A percentile compares a stretch with the other conserved stretches of the same genome.
Evolutionary conservation across 92 coral and sea anemone species (phyloP).

Genomic region (Phenganax marumi): DNA sequence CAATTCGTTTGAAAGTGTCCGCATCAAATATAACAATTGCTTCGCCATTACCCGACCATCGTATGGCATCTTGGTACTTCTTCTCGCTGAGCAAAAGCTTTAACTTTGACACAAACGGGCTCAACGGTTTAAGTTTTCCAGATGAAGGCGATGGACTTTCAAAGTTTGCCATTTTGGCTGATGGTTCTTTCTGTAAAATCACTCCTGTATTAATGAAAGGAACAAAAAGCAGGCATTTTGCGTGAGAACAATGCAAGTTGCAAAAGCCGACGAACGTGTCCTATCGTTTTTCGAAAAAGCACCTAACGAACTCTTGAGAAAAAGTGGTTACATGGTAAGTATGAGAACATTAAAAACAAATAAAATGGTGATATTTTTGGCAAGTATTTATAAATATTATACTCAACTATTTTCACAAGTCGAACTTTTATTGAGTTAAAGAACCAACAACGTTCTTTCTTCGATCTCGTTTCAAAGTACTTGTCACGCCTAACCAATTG

Average conservation of each 20-base stretch:
- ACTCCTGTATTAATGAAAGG: not conserved
- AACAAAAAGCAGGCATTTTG: conserved; percentile 4
- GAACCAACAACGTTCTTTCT: too few relatives aligned
- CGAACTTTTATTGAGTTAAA: too few relatives aligned
- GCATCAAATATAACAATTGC: conserved; percentile 97
- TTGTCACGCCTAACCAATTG: too few relatives aligned
- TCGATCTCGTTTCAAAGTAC: too few relatives aligned
- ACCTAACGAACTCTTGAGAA: not conserved
- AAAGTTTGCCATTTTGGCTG: conserved; percentile 42
- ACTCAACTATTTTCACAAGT: too few relatives aligned
- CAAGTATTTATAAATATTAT: too few relatives aligned
- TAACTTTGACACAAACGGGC: conserved; percentile 94
- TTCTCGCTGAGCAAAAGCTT: conserved; percentile 89
- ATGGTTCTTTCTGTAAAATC: not conserved
- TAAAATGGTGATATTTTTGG: too few relatives aligned
- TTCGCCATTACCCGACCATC: conserved; percentile 91
- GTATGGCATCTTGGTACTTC: conserved; percentile 91
- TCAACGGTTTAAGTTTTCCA: conserved; percentile 84
- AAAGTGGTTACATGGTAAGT: too few relatives aligned
- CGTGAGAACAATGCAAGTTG: conserved; percentile 15
- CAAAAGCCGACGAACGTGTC: not conserved
- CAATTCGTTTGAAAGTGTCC: conserved; percentile 90
- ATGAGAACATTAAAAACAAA: too few relatives aligned
- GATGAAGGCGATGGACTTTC: conserved; percentile 53
- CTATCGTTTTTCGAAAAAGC: not conserved